Base-by-base conservation (phyloP, 1,140 invertebrate genomes). In the Drosophila orosa region DNA sequence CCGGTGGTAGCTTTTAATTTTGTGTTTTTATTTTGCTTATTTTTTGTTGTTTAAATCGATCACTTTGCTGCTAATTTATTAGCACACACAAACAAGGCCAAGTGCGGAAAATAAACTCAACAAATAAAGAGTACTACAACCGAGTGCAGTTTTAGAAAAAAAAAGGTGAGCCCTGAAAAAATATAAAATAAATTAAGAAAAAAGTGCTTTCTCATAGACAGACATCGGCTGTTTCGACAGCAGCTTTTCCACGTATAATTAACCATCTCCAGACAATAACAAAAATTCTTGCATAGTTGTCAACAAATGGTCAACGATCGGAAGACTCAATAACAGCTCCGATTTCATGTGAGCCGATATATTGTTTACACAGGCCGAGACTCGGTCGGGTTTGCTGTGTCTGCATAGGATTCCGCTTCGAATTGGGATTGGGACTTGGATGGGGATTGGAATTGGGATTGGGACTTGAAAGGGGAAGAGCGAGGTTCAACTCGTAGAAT, bases 281-380 rank as follows among this genome's bases (percentile, higher is more conserved):
- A 89, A 87, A 87, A 87, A 89, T 87, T 84, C 80, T 80, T 87
- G 83, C 83, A 87, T 83, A 89, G 83, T 77, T 89, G 83, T 83
- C 83, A 89, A 87, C 79, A 73, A 68, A 76, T 55, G 50, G 63
- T 54, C 50, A 54, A 54, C 73, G 81, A 87, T 87, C 84, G 67
- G 74, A 73, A 84, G 85, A 84, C 77, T 90, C 67, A 89, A 87
- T 87, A 87, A 84, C 65, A 89, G 80, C 69, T 87, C 80, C 35
- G 73, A 80, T 87, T 87, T 89, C 84, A 74, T 78, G 60, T 74
- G 84, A 78, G 72, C 66, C 84, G 65, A 80, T 87, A 74, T 87
- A 54, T 89, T 87, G 69, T 87, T 87, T 89, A 54, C 50, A 54
- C 50, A 35, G 50, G 0, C 19, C 56, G 42, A 24, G 42, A 45